A percentile compares a stretch with the other conserved stretches of the same genome.
Evolutionary conservation across 2,797 vertebrate genomes (phyloP).

Genomic region (Sarcophilus harrisii): DNA sequence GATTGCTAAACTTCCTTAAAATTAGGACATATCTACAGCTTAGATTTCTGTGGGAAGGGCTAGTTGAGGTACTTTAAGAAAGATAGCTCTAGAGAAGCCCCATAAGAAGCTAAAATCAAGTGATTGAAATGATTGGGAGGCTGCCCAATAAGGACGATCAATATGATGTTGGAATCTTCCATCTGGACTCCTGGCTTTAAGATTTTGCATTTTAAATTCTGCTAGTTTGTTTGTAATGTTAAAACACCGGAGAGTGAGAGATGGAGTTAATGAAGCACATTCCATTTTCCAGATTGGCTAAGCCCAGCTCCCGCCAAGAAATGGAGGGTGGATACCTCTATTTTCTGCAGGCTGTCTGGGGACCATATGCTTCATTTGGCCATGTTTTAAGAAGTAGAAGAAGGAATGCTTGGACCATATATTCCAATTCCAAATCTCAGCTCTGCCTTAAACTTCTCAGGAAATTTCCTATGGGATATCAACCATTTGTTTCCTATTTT

Average conservation of each 20-base stretch:
- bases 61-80: background rate
- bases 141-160: background rate
- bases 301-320: background rate
- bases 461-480: background rate
- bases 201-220: background rate
- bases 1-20: background rate
- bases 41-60: background rate
- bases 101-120: background rate
- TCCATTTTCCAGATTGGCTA: background rate
- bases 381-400: background rate
- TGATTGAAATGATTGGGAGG: background rate
- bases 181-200: background rate
- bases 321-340: background rate
- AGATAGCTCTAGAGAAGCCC: background rate
- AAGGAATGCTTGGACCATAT: background rate
- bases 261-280: background rate
- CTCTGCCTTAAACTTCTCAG: background rate
- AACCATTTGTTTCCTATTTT: background rate
- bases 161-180: background rate
- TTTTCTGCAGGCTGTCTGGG: background rate
- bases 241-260: background rate
- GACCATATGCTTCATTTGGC: background rate
- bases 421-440: background rate
- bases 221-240: background rate
- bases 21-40: background rate